These are phyloP conservation scores for Drosophila stalkeri DNA, from an alignment of 2,888 invertebrate genomes.

Conservation along the genomic window DNA sequence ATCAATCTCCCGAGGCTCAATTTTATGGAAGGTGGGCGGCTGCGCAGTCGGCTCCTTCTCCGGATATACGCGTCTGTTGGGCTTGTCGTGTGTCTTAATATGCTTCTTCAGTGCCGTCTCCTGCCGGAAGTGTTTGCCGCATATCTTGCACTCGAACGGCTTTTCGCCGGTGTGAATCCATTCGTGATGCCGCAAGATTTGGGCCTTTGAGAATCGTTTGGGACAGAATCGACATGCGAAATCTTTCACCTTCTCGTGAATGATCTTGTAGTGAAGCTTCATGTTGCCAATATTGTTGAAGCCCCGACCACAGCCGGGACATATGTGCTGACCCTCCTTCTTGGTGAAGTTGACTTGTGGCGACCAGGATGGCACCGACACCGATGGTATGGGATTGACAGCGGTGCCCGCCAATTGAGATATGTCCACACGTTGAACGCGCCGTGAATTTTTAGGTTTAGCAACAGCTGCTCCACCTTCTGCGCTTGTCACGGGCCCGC, in stretches of 20 bases:
- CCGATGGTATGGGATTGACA: constrained; percentile 82
- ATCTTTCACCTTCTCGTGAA: constrained; percentile 84
- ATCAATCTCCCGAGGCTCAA: constrained; percentile 63
- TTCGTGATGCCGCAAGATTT: constrained; percentile 84
- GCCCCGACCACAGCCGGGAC: constrained; percentile 82
- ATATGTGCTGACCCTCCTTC: constrained; percentile 83
- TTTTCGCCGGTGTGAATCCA: constrained; percentile 85
- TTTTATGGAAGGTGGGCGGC: constrained; percentile 58
- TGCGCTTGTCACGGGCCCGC: constrained; percentile 32
- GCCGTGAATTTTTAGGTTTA: constrained; percentile 81
- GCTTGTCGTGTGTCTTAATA: constrained; percentile 81
- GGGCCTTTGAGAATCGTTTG: constrained; percentile 83
- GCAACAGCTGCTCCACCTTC: constrained; percentile 44
- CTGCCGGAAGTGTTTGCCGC: constrained; percentile 83
- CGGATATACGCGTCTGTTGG: constrained; percentile 58
- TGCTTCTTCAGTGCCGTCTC: constrained; percentile 83
- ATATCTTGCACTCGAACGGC: constrained; percentile 82
- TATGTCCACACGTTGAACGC: constrained; percentile 82
- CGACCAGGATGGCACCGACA: constrained; percentile 82
- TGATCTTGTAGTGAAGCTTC: constrained; percentile 82
- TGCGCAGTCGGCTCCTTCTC: constrained; percentile 50
- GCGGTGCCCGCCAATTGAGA: constrained; percentile 81
- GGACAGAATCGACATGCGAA: constrained; percentile 83
- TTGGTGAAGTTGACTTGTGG: constrained; percentile 84
- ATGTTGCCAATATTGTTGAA: constrained; percentile 83